Conservation (phyloP, 2,888 invertebrate genomes). For the Synergus laeviventris region DNA sequence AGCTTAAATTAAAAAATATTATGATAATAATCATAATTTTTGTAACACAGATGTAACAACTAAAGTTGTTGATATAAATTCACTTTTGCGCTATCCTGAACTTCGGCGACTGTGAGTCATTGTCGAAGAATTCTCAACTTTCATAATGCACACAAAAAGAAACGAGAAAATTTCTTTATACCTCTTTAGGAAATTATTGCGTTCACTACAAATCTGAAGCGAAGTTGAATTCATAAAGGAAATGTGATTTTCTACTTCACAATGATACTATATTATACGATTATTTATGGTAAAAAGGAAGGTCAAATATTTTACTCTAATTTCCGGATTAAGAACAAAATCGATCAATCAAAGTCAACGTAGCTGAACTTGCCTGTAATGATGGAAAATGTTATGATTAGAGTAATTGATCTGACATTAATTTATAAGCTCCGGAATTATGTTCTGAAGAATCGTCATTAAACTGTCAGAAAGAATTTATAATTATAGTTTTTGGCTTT, state of each 20-base stretch:
- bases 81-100: conserved; percentile 15
- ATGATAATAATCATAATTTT: neutral
- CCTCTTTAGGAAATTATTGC: neutral
- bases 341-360: neutral
- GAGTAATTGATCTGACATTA: neutral
- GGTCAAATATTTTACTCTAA: neutral
- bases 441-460: neutral
- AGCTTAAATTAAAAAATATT: no score
- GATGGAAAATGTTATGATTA: neutral
- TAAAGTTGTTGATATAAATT: conserved; percentile 7
- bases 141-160: neutral
- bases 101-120: conserved; percentile 32
- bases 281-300: neutral
- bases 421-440: neutral
- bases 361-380: neutral
- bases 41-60: conserved; percentile 4
- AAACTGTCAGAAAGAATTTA: neutral
- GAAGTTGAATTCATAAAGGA: neutral
- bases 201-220: neutral
- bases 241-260: neutral
- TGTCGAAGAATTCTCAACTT: conserved; percentile 32
- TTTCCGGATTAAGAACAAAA: neutral
- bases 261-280: no score
- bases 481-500: neutral
- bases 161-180: conserved; percentile 16